phyloP scores from a whole-genome alignment of 2,888 invertebrate species.

The Priocnemis perturbator region DNA sequence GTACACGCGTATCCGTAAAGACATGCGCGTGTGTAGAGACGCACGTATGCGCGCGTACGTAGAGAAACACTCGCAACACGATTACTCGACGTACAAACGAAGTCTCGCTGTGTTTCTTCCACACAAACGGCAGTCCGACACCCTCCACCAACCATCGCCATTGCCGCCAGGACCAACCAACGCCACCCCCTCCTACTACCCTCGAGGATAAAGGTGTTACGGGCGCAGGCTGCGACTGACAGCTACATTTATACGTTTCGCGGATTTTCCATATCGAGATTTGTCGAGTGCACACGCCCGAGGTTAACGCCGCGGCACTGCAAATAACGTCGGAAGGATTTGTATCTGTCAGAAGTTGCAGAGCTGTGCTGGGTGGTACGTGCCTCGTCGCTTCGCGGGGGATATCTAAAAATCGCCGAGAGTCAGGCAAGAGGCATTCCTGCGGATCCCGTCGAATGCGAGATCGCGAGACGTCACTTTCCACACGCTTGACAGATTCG shows the following conservation, averaged over 20 bases:
- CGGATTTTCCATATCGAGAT: slow-evolving; percentile 73
- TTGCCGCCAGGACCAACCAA: slow-evolving; percentile 4
- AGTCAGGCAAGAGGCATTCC: slow-evolving; percentile 57
- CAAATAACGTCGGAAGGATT: slow-evolving; percentile 69
- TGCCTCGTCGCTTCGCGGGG: slow-evolving; percentile 49
- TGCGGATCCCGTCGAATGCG: slow-evolving; percentile 45
- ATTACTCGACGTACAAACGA: neutral
- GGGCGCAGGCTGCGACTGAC: slow-evolving; percentile 69
- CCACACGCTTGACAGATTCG: neutral
- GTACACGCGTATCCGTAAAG: too few relatives aligned
- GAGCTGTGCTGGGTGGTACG: slow-evolving; percentile 55
- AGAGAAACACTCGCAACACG: neutral
- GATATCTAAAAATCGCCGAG: slow-evolving; percentile 50
- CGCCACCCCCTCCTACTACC: slow-evolving; percentile 13
- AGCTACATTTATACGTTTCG: slow-evolving; percentile 73
- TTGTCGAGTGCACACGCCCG: slow-evolving; percentile 66
- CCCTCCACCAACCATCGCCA: neutral
- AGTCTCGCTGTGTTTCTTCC: neutral
- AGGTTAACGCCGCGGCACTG: slow-evolving; percentile 57
- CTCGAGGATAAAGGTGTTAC: slow-evolving; percentile 64
- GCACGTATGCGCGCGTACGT: neutral
- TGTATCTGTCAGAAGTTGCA: slow-evolving; percentile 69
- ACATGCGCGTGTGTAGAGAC: neutral
- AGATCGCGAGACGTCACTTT: slow-evolving; percentile 45
- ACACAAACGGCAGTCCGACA: neutral